Evolutionary conservation across 2,113 vertebrate species (phyloP).

Genomic region (Chionis minor): DNA sequence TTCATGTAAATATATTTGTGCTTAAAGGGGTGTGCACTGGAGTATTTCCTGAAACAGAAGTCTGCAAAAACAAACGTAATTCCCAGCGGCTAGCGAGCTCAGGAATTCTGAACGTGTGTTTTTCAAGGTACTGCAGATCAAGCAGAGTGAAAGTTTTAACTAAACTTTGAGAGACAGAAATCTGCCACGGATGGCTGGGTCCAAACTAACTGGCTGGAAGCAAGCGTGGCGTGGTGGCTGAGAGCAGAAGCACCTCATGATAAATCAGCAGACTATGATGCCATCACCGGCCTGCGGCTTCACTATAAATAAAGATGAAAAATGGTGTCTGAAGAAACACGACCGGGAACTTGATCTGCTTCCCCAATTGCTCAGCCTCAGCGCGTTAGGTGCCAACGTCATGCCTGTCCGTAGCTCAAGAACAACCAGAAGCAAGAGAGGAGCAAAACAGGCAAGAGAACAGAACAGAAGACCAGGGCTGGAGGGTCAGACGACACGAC

Average conservation of each 20-base stretch:
- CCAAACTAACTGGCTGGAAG: not conserved
- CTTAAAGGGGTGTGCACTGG: not conserved
- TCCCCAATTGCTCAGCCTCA: not conserved
- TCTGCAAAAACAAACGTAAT: not conserved
- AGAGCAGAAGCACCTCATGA: not conserved
- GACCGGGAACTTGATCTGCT: not conserved
- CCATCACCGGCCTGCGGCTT: not conserved
- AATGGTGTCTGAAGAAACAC: not conserved
- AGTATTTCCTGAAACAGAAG: not conserved
- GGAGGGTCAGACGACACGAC: not conserved
- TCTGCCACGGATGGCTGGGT: not conserved
- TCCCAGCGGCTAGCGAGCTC: not conserved
- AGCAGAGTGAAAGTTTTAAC: not conserved
- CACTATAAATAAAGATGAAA: not conserved
- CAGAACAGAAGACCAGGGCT: not conserved
- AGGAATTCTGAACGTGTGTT: not conserved
- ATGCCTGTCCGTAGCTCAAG: not conserved
- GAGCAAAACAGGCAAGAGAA: constrained; percentile 11
- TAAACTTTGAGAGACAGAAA: not conserved
- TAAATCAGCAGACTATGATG: not conserved
- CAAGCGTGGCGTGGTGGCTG: not conserved
- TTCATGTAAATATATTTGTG: not conserved
- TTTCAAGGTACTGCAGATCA: not conserved
- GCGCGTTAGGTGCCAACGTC: not conserved
- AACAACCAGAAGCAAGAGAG: not conserved